Conservation (phyloP, 2,888 invertebrate species). For the Pyralis farinalis region DNA sequence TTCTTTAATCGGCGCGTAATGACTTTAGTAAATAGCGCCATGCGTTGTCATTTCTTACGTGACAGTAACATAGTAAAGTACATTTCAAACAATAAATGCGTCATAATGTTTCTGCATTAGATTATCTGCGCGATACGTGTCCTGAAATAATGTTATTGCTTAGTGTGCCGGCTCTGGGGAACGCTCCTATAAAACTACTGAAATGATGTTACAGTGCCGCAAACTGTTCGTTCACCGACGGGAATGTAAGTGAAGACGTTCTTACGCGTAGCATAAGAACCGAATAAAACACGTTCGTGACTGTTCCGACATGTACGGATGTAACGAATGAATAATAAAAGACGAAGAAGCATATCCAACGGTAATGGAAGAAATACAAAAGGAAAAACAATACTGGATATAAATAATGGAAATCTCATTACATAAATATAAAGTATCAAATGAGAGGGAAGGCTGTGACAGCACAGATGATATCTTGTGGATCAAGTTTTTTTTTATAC, state of each 20-base stretch:
- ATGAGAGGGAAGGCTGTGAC: no score
- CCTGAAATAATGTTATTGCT: constrained; percentile 70
- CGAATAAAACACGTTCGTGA: constrained; percentile 9
- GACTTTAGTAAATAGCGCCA: neutral
- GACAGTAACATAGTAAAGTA: constrained; percentile 40
- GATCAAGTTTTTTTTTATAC: no score
- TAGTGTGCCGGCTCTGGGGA: constrained; percentile 34
- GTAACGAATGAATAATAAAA: constrained; percentile 6
- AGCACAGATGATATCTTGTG: no score
- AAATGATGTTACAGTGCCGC: constrained; percentile 40
- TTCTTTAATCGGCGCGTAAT: neutral
- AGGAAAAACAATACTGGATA: no score
- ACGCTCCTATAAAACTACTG: constrained; percentile 51
- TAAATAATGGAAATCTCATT: no score
- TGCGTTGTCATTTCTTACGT: constrained; percentile 33
- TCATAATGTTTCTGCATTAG: constrained; percentile 68
- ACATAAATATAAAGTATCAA: no score
- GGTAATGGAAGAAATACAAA: constrained; percentile 1
- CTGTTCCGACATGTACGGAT: constrained; percentile 1
- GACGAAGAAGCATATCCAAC: neutral
- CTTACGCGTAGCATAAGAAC: constrained; percentile 17
- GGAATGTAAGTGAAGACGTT: constrained; percentile 18
- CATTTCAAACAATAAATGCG: constrained; percentile 69
- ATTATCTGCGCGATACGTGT: constrained; percentile 74
- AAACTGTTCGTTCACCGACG: constrained; percentile 19